Percentiles rank a stretch among this genome's conserved stretches.
phyloP scores from a whole-genome alignment of 2,888 invertebrate genomes.

The Agriopis aurantiaria region DNA sequence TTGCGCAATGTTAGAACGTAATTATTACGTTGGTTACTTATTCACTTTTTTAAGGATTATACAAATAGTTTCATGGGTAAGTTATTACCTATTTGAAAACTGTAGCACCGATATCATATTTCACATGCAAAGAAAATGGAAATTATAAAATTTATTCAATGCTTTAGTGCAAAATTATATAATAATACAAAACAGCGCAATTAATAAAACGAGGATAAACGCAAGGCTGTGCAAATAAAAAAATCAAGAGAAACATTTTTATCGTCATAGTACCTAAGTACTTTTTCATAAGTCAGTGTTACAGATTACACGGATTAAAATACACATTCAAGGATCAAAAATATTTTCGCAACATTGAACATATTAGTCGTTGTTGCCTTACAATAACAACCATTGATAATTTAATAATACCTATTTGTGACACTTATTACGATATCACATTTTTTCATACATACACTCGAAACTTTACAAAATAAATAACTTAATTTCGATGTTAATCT shows the following conservation, averaged over 20 bases:
- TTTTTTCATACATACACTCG: constrained; percentile 51
- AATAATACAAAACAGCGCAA: not conserved
- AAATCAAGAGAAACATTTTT: not conserved
- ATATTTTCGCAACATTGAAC: constrained; percentile 79
- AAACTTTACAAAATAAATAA: constrained; percentile 77
- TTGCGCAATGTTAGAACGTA: constrained; percentile 7
- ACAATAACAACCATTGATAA: constrained; percentile 48
- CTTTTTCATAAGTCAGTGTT: not conserved
- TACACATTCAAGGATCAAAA: constrained; percentile 77
- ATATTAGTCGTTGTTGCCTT: constrained; percentile 50
- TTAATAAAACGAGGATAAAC: not conserved
- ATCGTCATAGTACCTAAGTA: not conserved
- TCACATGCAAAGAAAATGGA: not conserved
- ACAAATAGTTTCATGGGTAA: not conserved
- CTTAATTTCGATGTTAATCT: constrained; percentile 69
- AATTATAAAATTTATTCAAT: not conserved
- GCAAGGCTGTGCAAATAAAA: not conserved
- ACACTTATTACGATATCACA: constrained; percentile 52
- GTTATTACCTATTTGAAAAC: not conserved
- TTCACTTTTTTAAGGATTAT: not conserved
- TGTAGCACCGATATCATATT: constrained; percentile 10
- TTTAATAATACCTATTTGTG: constrained; percentile 45
- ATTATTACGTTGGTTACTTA: not conserved
- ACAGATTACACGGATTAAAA: constrained; percentile 20
- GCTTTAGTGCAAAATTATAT: not conserved